Base-by-base conservation (phyloP, 2,797 vertebrate genomes). In the Hirundo rustica region DNA sequence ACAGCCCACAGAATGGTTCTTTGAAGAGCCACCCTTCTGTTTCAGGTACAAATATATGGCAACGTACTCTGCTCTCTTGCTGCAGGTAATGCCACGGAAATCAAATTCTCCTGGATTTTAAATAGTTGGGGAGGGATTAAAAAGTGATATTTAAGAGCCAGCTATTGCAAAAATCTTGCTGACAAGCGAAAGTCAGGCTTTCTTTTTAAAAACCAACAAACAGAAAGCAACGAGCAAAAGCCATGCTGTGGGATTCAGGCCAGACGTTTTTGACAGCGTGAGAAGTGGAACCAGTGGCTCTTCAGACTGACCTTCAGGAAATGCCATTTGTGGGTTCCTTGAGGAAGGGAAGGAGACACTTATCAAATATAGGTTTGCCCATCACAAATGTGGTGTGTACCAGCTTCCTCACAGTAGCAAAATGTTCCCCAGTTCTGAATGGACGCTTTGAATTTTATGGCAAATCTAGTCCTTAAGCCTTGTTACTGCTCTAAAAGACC, bases 291-390 rank as follows among this genome's bases (percentile, higher is more conserved):
- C 58, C 12, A 2, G 55, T 70, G 51, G 23, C 57, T 67, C 29
- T 51, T 82, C 45, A 58, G 60, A 32, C 10, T 1, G 3, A 16
- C 62, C 44, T 58, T 62, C 15, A 55, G 60, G 64, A 85, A 66
- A 54, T 70, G 40, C 53, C 7, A 4, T 62, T 87, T 32, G 16
- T 54, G 9, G 42, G 5, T 32, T 55, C 32, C 16, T 62, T 19
- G 55, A 53, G 18, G 64, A 48, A 17, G n/a, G 34, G 42, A 20
- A 78, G 45, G 48, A 64, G n/a, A 29, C 36, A 11, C 11, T 58
- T 40, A 5, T 0, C 1, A 1, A 20, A 10, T 34, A 12, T 1
- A 50, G 60, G 36, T 53, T 57, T 91, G 48, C 36, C 57, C 12
- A 9, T 72, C 36, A 79, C 44, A 66, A 76, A 88, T 21, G 9